Evolutionary conservation across 2,888 invertebrate genomes (phyloP), one percentile per base, ranked within the genome.

Genomic region (Lasioglossum morio): DNA sequence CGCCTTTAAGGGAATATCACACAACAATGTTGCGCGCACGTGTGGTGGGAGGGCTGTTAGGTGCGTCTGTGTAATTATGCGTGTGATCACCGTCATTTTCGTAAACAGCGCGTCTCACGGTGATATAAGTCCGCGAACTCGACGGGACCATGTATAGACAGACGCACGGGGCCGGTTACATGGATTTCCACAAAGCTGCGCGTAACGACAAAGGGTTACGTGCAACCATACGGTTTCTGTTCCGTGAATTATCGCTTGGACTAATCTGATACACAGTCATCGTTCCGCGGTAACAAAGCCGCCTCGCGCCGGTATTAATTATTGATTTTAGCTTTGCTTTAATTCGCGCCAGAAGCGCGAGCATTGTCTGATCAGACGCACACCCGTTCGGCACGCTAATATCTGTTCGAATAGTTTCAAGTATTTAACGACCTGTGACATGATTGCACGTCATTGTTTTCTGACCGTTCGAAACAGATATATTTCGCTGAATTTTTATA

Each of bases 301-400:
- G 37, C 27, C 48, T 69, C n/a, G 66, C 48, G 37, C 48, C 30
- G 77, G 72, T 82, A 73, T 69, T 84, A 84, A 84, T 84, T 84
- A 84, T 82, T 77, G 72, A 82, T 76, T 53, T 43, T 34, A 57
- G 76, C 76, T 30, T 30, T 7, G 83, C 63, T 76, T 83, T 81
- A 57, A 81, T 70, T 70, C 57, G 37, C 27, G 43, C 30, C 23
- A n/a, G 34, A n/a, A 34, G 66, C n/a, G 34, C 19, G 14, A n/a
- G 8, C 43, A 19, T n/a, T 19, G 19, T 23, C 30, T 19, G 37
- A 78, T 78, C 70, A 37, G 69, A 69, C 12, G 69, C 23, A 23
- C 37, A 48, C 19, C 12, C 37, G 37, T 23, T 37, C 4, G 10
- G 10, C n/a, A 37, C 37, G 69, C 8, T 10, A 37, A 69, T 37